Conservation (phyloP, 2,113 vertebrate genomes). For the Dicentrarchus labrax region DNA sequence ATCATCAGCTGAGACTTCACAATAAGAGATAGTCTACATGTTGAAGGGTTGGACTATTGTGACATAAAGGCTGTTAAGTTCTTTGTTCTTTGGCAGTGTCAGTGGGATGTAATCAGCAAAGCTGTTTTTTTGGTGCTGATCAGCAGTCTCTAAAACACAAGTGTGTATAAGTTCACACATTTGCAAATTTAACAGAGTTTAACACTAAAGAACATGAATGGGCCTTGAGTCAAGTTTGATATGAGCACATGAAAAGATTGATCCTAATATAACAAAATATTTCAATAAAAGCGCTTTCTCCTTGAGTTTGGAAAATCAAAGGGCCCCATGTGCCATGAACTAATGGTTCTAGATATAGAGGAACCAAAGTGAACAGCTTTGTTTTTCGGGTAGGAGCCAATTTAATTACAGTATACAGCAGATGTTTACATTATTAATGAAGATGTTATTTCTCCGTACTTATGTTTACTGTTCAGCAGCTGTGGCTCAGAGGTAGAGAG, state of each 20-base stretch:
- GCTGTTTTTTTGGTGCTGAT: neutral
- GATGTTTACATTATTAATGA: slow-evolving; percentile 70
- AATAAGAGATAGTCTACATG: slow-evolving; percentile 15
- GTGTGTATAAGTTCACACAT: neutral
- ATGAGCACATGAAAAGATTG: slow-evolving; percentile 4
- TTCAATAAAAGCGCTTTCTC: neutral
- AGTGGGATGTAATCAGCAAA: neutral
- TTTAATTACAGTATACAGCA: slow-evolving; percentile 61
- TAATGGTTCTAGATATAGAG: neutral
- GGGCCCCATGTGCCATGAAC: neutral
- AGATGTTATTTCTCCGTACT: slow-evolving; percentile 41
- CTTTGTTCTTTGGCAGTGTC: slow-evolving; percentile 21
- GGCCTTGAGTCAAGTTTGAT: neutral
- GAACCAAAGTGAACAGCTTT: slow-evolving; percentile 32
- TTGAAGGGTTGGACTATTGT: neutral
- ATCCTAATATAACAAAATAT: neutral
- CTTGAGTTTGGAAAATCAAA: neutral
- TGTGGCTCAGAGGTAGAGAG: too few relatives aligned
- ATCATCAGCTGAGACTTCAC: slow-evolving; percentile 9
- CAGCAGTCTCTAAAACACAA: slow-evolving; percentile 3
- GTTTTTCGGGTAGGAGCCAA: slow-evolving; percentile 40
- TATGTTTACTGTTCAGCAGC: slow-evolving; percentile 53
- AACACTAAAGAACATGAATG: slow-evolving; percentile 3
- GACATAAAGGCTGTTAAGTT: slow-evolving; percentile 12
- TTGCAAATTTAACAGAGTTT: neutral